phyloP scores from a whole-genome alignment of 2,113 vertebrate species.

The Phaetusa simplex region DNA sequence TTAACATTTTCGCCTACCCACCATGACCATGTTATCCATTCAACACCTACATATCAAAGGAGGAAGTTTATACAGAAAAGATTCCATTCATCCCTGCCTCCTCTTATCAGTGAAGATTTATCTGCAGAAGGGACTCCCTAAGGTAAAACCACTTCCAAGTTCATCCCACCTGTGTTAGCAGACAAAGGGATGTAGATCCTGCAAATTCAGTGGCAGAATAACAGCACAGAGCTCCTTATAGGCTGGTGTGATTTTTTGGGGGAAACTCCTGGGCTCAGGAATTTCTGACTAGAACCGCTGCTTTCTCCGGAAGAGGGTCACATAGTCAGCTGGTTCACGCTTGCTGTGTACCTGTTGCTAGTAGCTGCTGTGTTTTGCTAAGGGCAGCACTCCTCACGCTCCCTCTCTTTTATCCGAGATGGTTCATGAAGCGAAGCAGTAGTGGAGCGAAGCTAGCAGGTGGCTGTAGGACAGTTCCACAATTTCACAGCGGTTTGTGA shows the following conservation, averaged over 20 bases:
- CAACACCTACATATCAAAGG: neutral
- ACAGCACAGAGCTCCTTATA: rapidly evolving
- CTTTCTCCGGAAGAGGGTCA: neutral
- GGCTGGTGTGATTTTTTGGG: neutral
- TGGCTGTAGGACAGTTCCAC: conserved; percentile 18
- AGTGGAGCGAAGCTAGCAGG: neutral
- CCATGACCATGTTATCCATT: neutral
- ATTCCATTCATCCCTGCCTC: neutral
- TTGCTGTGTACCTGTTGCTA: neutral
- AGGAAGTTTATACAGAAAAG: neutral
- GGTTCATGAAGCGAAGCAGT: neutral
- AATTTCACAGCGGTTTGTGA: conserved; percentile 49
- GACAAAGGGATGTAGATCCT: neutral
- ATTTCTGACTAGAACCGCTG: neutral
- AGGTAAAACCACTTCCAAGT: neutral
- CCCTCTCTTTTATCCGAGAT: neutral
- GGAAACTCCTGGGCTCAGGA: neutral
- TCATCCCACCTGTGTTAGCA: neutral
- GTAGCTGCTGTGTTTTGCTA: neutral
- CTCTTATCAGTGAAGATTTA: neutral
- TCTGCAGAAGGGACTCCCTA: neutral
- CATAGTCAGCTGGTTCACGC: neutral
- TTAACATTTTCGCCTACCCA: neutral
- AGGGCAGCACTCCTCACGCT: neutral
- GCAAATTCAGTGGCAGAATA: neutral